Evolutionary conservation across 2,113 vertebrate genomes (phyloP).

Genomic region (Tragulus kanchil): DNA sequence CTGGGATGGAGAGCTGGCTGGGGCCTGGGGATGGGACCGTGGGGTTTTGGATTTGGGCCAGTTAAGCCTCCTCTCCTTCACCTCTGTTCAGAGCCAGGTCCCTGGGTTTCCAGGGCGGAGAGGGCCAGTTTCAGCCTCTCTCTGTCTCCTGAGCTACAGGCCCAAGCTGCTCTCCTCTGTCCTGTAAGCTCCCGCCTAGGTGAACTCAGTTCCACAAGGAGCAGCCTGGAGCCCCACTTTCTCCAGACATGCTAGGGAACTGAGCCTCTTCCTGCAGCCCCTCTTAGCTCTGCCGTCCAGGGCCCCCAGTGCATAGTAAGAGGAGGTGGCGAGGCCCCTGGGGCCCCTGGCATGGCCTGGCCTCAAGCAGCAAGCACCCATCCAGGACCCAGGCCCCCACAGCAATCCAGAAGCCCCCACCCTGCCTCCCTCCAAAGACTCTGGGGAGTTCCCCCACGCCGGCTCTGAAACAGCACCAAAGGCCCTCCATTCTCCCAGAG

Average conservation of each 20-base stretch:
- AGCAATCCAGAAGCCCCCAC: neutral
- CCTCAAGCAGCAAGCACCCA: neutral
- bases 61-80: neutral
- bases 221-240: neutral
- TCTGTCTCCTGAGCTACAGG: neutral
- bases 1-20: neutral
- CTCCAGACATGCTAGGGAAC: neutral
- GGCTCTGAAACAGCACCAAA: neutral
- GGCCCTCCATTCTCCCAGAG: neutral
- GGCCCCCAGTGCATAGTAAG: neutral
- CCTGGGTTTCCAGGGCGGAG: neutral
- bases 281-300: neutral
- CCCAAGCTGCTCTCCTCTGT: neutral
- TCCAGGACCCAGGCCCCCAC: neutral
- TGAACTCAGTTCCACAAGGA: neutral
- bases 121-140: neutral
- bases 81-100: neutral
- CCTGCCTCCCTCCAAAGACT: neutral
- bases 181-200: neutral
- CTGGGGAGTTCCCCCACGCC: accelerated
- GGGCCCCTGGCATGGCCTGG: neutral
- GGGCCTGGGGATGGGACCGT: neutral
- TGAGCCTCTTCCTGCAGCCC: neutral
- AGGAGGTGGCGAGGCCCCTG: neutral
- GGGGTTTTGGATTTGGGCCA: neutral